Evolutionary conservation across 35 echinoderm and acorn worm species (phyloP), one percentile per base, ranked within the genome.

Genomic region (Strongylocentrotus purpuratus): DNA sequence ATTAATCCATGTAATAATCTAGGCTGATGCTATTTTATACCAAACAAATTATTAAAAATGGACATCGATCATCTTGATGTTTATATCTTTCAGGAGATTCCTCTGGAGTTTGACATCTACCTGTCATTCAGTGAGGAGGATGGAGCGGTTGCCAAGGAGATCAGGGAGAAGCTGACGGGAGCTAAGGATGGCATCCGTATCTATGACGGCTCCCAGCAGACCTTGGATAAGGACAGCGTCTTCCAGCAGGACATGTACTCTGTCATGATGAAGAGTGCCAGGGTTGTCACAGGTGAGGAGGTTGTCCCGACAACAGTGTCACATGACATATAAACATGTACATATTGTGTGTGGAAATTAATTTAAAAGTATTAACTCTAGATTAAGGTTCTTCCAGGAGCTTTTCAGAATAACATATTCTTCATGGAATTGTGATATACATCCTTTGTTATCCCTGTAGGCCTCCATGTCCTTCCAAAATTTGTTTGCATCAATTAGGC

Each of bases 221-320:
- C 95, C 33, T 28, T 97, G 45, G 88, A 95, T 45, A 61, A 96
- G 5, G 88, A 91, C 31, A 88, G 60, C 17, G 95, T 95, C 14
- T 99, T 97, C 96, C 98, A 99, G 86, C 93, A 96, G 90, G 97
- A 97, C 91, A 97, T 99, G 96, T 99, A 96, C 89, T 88, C 96
- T 50, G 95, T 97, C 48, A 99, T 99, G 98, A 97, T 97, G 41
- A 95, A 95, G 89, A 95, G 96, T 95, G 97, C 98, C 9, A 94
- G 96, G 65, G 97, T 99, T 15, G 91, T 99, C 25, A 96, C 98
- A 96, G 97, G 98, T 99, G 94, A 86, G 46, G 25, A 90, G 9
- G 18, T 33, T n/a, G 46, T 33, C 28, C 9, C 46, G 89, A 15
- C 50, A 55, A 55, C 50, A 55, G 50, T 55, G 50, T 55, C 11